phyloP scores from a whole-genome alignment of 2,797 vertebrate genomes.

The Notamacropus eugenii region DNA sequence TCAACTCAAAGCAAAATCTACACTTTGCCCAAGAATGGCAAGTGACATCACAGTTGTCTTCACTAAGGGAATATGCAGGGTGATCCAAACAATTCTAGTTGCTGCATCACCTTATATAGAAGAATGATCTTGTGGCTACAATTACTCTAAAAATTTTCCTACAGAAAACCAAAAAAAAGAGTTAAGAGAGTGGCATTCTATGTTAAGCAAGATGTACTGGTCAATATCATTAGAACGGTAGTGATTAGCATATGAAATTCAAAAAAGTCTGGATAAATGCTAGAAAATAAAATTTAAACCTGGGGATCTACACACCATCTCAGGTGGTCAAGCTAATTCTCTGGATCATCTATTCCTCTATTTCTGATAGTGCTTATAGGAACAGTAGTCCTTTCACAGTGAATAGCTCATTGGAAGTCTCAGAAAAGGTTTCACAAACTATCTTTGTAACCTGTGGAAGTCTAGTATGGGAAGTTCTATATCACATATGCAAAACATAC shows the following conservation, averaged over 20 bases:
- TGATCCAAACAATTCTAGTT: slow-evolving; percentile 31
- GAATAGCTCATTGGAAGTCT: not conserved
- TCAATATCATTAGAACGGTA: slow-evolving; percentile 5
- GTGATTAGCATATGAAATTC: slow-evolving; percentile 22
- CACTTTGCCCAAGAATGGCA: not conserved
- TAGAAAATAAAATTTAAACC: slow-evolving; percentile 35
- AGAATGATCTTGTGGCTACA: slow-evolving; percentile 27
- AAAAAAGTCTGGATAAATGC: slow-evolving; percentile 5
- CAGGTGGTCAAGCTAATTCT: slow-evolving; percentile 36
- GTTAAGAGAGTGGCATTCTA: slow-evolving; percentile 4
- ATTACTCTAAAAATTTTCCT: not conserved
- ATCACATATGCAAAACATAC: slow-evolving; percentile 67
- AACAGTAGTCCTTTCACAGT: slow-evolving; percentile 20
- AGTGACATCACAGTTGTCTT: slow-evolving; percentile 27
- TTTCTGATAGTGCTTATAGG: not conserved
- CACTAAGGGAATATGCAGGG: slow-evolving; percentile 7
- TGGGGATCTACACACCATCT: slow-evolving; percentile 28
- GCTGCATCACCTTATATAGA: slow-evolving; percentile 51
- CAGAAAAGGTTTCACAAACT: slow-evolving; percentile 26
- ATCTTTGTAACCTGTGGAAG: slow-evolving; percentile 31
- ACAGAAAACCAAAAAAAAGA: slow-evolving; percentile 20
- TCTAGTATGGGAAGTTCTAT: slow-evolving; percentile 26
- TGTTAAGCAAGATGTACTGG: slow-evolving; percentile 10
- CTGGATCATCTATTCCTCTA: not conserved
- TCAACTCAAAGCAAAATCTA: not conserved